Percentiles rank a stretch among this genome's conserved stretches.
These are phyloP conservation scores for Eupithecia dodoneata DNA, from an alignment of 2,888 invertebrate genomes.

Conservation along the genomic window DNA sequence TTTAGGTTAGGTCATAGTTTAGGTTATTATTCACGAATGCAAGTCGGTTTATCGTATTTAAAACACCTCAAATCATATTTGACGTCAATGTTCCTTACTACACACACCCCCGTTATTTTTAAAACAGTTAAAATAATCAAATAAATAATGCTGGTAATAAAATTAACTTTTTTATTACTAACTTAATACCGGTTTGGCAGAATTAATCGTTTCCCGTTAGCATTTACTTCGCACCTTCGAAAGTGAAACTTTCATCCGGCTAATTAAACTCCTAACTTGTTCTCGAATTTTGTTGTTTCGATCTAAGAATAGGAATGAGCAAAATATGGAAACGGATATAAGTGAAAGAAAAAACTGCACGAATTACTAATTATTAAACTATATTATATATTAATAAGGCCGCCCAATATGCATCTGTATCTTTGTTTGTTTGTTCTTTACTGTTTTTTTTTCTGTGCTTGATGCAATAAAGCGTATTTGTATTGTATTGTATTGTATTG, in stretches of 20 bases:
- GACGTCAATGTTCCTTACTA: not conserved
- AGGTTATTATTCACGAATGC: no score
- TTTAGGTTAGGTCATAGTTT: no score
- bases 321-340: not conserved
- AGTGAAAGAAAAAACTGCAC: not conserved
- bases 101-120: not conserved
- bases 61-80: no score
- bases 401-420: no score
- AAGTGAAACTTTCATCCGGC: constrained; percentile 54
- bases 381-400: no score
- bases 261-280: constrained; percentile 65
- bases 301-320: constrained; percentile 23
- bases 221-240: constrained; percentile 39
- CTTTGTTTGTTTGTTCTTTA: no score
- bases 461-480: no score
- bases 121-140: not conserved
- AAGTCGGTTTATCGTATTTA: no score
- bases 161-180: constrained; percentile 3
- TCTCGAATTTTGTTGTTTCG: constrained; percentile 55
- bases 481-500: no score
- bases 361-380: no score
- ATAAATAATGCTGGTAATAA: not conserved
- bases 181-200: constrained; percentile 35
- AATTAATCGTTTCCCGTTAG: constrained; percentile 41
- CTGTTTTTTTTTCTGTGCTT: no score